Evolutionary conservation across 64 coral and sea anemone species (phyloP), one percentile per base, ranked within the genome.

Genomic region (Montipora efflorescens): DNA sequence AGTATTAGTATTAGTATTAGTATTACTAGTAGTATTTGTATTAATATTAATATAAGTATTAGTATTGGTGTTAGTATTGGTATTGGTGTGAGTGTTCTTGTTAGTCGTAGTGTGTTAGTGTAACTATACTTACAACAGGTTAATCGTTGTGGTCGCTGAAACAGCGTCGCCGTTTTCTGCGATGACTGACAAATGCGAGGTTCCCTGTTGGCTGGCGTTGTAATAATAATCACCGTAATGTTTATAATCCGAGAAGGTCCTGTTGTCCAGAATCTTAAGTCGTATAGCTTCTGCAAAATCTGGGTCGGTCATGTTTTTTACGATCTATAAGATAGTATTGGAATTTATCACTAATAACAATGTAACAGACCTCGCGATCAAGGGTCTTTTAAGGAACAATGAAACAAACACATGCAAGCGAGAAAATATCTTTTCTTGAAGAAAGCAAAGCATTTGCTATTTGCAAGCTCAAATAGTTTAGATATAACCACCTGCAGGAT

Each of bases 131-230:
- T 80, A 99, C 97, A 74, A 94, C 2, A 91, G 21, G 46, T 99
- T 99, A 12, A 99, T 99, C 8, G 97, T 99, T 3, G 94, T 96
- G 2, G 97, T 99, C 11, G 79, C 92, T 52, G 97, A 99, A 19
- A 99, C 97, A 80, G 97, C 97, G 70, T 99, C 97, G 11, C 97
- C 97, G 50, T 99, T 95, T 49, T 90, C 89, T 19, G 97, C 92
- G 58, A 99, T 51, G 48, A 99, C 77, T 0, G 97, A 99, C 48
- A 99, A 22, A 22, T 99, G 97, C 22, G 94, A 94, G 1, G 97
- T 99, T 12, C 97, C 97, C 5, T 89, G 61, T 4, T 89, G 92
- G 4, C 66, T 90, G 14, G 84, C 50, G 76, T 94, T 92, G 20
- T 90, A 83, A 77, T 96, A 96, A 48, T 92, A 99, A 20, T 95